phyloP scores from a whole-genome alignment of 2,797 vertebrate genomes.

The Cossypha caffra region DNA sequence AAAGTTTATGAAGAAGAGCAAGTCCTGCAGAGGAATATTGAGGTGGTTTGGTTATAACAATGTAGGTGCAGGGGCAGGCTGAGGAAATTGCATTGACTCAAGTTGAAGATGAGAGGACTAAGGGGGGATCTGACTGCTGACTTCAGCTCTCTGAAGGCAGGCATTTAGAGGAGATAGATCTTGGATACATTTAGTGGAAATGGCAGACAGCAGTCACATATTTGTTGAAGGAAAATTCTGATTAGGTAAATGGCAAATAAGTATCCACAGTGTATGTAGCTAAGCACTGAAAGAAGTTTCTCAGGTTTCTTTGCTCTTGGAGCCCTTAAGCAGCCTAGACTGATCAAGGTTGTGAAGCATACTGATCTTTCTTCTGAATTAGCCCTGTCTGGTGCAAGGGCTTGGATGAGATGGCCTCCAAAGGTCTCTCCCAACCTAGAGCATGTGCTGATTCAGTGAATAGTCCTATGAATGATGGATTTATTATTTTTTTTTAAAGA shows the following conservation, averaged over 20 bases:
- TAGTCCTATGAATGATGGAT: background rate
- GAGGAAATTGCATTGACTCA: background rate
- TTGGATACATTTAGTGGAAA: background rate
- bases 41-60: background rate
- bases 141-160: background rate
- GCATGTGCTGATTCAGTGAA: background rate
- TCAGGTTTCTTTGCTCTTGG: background rate
- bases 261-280: background rate
- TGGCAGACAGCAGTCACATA: background rate
- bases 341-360: background rate
- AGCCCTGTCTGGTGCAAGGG: background rate
- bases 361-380: background rate
- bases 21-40: background rate
- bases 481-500: background rate
- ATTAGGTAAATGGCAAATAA: background rate
- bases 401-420: background rate
- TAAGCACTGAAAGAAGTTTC: background rate
- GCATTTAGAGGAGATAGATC: background rate
- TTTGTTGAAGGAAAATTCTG: background rate
- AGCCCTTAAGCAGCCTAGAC: background rate
- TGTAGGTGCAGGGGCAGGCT: rapidly evolving
- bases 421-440: background rate
- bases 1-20: background rate
- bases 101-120: background rate
- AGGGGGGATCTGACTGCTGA: background rate